These are phyloP conservation scores for Ischnus inquisitorius DNA, from an alignment of 2,888 invertebrate species.

Conservation along the genomic window DNA sequence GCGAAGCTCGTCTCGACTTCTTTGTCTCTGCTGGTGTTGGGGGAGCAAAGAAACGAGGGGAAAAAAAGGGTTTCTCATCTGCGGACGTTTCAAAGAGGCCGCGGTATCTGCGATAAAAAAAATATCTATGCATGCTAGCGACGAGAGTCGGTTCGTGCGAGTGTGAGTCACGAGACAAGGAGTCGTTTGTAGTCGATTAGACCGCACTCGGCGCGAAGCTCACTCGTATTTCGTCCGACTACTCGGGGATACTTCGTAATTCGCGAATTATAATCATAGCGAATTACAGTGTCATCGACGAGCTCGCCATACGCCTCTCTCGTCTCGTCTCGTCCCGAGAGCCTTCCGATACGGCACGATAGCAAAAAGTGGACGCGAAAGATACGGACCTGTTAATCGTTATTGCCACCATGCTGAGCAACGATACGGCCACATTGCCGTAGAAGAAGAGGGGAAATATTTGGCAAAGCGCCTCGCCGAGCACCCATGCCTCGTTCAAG, in stretches of 20 bases:
- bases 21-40: slow-evolving; percentile 25
- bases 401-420: slow-evolving; percentile 96
- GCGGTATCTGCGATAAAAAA: slow-evolving; percentile 57
- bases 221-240: neutral
- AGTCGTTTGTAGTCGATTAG: slow-evolving; percentile 67
- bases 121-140: slow-evolving; percentile 45
- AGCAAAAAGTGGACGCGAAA: neutral
- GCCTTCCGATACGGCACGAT: neutral
- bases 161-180: slow-evolving; percentile 66
- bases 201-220: slow-evolving; percentile 48
- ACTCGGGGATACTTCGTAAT: slow-evolving; percentile 25
- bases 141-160: slow-evolving; percentile 40
- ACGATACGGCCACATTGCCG: slow-evolving; percentile 95
- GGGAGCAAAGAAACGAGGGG: slow-evolving; percentile 20
- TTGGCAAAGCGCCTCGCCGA: slow-evolving; percentile 92
- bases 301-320: slow-evolving; percentile 5
- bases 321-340: neutral
- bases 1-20: slow-evolving; percentile 34
- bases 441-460: slow-evolving; percentile 96
- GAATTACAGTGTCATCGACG: slow-evolving; percentile 31
- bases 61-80: slow-evolving; percentile 53
- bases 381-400: slow-evolving; percentile 92
- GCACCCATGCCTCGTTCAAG: slow-evolving; percentile 93
- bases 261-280: slow-evolving; percentile 39
- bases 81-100: slow-evolving; percentile 60